Evolutionary conservation across 1,140 invertebrate species (phyloP).

Genomic region (Ceratitis capitata): DNA sequence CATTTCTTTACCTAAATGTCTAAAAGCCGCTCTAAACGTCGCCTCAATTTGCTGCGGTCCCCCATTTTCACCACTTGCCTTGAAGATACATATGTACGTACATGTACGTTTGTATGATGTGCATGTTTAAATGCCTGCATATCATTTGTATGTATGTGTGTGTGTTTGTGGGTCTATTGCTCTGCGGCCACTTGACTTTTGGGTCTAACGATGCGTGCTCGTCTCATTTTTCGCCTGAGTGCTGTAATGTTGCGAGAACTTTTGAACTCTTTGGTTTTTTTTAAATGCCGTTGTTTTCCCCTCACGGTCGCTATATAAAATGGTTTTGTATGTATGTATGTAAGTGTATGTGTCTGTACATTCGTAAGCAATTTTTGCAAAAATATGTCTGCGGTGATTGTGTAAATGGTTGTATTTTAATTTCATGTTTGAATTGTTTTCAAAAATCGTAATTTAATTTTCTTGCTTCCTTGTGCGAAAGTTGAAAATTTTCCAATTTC

Average conservation of each 20-base stretch:
- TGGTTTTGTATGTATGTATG: not conserved
- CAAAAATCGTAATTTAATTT: slow-evolving; percentile 35
- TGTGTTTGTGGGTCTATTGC: not conserved
- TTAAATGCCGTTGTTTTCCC: not conserved
- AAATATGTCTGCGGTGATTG: not conserved
- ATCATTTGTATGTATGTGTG: not conserved
- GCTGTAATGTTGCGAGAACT: slow-evolving; percentile 12
- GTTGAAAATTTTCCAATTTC: slow-evolving; percentile 11
- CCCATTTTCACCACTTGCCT: too few species aligned
- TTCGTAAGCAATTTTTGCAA: too few species aligned
- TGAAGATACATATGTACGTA: too few species aligned
- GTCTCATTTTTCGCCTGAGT: slow-evolving; percentile 35
- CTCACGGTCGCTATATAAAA: not conserved
- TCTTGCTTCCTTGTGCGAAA: not conserved
- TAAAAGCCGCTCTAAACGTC: not conserved
- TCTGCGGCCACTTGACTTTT: slow-evolving; percentile 24
- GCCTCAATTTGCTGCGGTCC: not conserved
- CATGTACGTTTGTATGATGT: too few species aligned
- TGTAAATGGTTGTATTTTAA: slow-evolving; percentile 8
- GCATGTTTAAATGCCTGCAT: not conserved
- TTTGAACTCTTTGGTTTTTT: slow-evolving; percentile 15
- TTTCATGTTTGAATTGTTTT: slow-evolving; percentile 35
- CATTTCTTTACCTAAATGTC: not conserved
- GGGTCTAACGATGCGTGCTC: slow-evolving; percentile 35
- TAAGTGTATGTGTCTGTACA: too few species aligned